Base-by-base conservation (phyloP, 2,888 invertebrate species). In the Adineta ricciae region DNA sequence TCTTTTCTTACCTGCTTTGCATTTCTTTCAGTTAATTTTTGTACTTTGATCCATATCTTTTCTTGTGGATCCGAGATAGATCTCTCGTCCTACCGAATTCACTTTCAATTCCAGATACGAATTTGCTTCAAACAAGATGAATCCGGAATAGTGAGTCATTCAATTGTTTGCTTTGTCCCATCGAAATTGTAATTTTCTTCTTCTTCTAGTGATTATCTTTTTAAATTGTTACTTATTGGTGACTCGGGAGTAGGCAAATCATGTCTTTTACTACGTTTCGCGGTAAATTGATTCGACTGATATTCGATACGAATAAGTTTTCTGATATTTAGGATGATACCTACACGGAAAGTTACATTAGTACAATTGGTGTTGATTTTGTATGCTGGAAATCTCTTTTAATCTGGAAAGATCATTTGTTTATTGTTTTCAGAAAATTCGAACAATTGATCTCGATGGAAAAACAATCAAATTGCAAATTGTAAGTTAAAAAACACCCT, bases 401-500 rank as follows among this genome's bases (percentile, higher is more conserved):
- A n/a, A n/a, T n/a, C n/a, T n/a, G n/a, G n/a, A n/a, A n/a, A n/a
- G n/a, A n/a, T n/a, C n/a, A n/a, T n/a, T n/a, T n/a, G n/a, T n/a
- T n/a, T n/a, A n/a, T n/a, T n/a, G n/a, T 93, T 54, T 92, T 46
- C 11, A 95, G 94, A 99, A 99, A 95, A 98, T 99, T 92, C 94
- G 98, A 92, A 99, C 98, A 88, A 97, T 98, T 92, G 97, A 98
- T 91, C 93, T 98, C 92, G 97, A 98, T 90, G 97, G 96, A 87
- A 99, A 99, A 93, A 97, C 97, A 89, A 97, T 99, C 92, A 98
- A 99, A 93, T 93, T 99, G 91, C 98, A 99, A 94, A 99, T 98
- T 90, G 93, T 93, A 91, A 93, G 93, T 92, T 21, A 27, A 32
- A 9, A 16, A 21, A 5, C 14, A 27, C 24, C 2, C 19, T 41